Evolutionary conservation across 2,797 vertebrate species (phyloP).

Genomic region (Tachyglossus aculeatus): DNA sequence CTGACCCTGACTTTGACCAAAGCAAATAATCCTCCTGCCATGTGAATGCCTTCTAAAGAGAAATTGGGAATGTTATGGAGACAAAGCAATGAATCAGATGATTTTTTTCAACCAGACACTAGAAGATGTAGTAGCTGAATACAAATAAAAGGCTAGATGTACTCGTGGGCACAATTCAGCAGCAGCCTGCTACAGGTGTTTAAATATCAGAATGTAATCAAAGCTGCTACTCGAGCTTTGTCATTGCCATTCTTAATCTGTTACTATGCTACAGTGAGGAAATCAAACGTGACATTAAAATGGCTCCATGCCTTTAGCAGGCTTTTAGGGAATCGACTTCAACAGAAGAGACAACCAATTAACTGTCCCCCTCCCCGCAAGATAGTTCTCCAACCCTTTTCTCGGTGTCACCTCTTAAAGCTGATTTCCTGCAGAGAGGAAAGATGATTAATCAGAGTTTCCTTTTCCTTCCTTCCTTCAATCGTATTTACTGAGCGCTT

Average conservation of each 20-base stretch:
- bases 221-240: not conserved
- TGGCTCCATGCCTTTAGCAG: slow-evolving; percentile 3
- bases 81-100: not conserved
- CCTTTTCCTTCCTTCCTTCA: not conserved
- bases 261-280: slow-evolving; percentile 3
- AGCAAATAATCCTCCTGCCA: not conserved
- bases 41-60: not conserved
- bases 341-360: slow-evolving; percentile 4
- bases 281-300: slow-evolving; percentile 12
- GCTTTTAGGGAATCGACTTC: slow-evolving; percentile 15
- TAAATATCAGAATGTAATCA: slow-evolving; percentile 3
- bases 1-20: not conserved
- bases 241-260: slow-evolving; percentile 24
- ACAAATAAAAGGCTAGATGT: not conserved
- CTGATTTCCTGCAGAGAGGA: slow-evolving; percentile 4
- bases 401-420: slow-evolving; percentile 14
- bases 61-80: not conserved
- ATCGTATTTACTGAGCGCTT: too few relatives aligned
- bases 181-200: not conserved
- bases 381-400: not conserved
- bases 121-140: not conserved
- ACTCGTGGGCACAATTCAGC: not conserved
- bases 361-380: not conserved
- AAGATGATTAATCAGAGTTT: not conserved
- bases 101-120: not conserved